These are phyloP conservation scores for Oxyteleia sp. DNA, from an alignment of 2,888 invertebrate species.

Conservation along the genomic window DNA sequence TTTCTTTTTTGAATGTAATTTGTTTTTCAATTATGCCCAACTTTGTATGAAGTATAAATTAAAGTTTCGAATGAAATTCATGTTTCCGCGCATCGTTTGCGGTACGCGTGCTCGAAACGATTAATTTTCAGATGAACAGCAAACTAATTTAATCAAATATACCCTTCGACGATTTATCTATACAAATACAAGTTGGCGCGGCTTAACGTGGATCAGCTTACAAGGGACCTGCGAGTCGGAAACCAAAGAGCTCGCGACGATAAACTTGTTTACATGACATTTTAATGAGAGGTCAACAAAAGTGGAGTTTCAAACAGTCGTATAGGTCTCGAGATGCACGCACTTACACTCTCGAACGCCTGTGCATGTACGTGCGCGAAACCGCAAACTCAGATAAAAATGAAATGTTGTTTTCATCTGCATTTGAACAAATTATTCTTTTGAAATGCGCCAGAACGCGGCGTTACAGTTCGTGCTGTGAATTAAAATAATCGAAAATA, in stretches of 20 bases:
- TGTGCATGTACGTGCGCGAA: slow-evolving; percentile 10
- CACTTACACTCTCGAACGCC: background rate
- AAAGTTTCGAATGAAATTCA: slow-evolving; percentile 26
- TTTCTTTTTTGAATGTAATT: slow-evolving; percentile 18
- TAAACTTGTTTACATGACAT: slow-evolving; percentile 76
- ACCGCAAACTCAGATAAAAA: slow-evolving; percentile 30
- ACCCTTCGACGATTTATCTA: slow-evolving; percentile 30
- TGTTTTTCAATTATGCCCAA: slow-evolving; percentile 38
- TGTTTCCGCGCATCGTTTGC: slow-evolving; percentile 19
- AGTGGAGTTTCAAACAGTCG: slow-evolving; percentile 32
- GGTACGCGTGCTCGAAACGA: slow-evolving; percentile 22
- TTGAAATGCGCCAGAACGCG: slow-evolving; percentile 24
- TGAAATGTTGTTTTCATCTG: slow-evolving; percentile 35
- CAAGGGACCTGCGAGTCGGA: slow-evolving; percentile 14
- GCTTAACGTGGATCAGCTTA: slow-evolving; percentile 46
- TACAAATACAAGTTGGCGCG: slow-evolving; percentile 22
- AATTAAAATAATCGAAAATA: slow-evolving; percentile 47
- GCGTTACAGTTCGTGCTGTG: slow-evolving; percentile 14
- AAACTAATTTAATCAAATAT: slow-evolving; percentile 43
- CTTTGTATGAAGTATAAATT: slow-evolving; percentile 20
- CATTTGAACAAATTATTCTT: slow-evolving; percentile 41
- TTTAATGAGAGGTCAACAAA: slow-evolving; percentile 73
- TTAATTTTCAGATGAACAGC: slow-evolving; percentile 37
- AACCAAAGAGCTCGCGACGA: slow-evolving; percentile 58
- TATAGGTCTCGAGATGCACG: slow-evolving; percentile 37